Percentiles rank a stretch among this genome's conserved stretches.
Conservation (phyloP, 2,113 vertebrate species). For the Lathamus discolor region DNA sequence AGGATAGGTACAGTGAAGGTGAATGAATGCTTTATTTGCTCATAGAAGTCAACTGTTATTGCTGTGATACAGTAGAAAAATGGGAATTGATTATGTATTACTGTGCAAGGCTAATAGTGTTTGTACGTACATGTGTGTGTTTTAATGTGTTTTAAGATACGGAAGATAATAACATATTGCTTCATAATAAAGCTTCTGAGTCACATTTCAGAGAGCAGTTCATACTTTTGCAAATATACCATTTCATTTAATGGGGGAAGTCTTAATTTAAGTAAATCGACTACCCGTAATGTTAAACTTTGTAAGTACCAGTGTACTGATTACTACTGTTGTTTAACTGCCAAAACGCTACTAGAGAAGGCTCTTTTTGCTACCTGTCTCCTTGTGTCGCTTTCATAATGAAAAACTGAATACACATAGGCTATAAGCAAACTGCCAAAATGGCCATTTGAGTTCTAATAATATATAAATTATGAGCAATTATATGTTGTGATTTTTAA, state of each 20-base stretch:
- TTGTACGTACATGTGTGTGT: neutral
- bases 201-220: neutral
- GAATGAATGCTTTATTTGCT: neutral
- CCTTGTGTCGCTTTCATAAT: neutral
- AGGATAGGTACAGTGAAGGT: neutral
- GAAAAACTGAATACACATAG: neutral
- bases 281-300: neutral
- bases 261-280: neutral
- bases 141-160: neutral
- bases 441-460: neutral
- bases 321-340: neutral
- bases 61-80: neutral
- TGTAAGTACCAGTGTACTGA: neutral
- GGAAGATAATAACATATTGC: neutral
- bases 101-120: neutral
- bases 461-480: neutral
- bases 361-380: neutral
- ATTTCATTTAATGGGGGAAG: neutral
- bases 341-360: neutral
- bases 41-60: neutral
- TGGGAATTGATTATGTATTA: neutral
- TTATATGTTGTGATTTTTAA: neutral
- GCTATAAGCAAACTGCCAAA: neutral
- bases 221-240: neutral
- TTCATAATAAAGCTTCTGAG: neutral